Evolutionary conservation across 92 coral and sea anemone genomes (phyloP).

Genomic region (Hydrozoanthus gracilis): DNA sequence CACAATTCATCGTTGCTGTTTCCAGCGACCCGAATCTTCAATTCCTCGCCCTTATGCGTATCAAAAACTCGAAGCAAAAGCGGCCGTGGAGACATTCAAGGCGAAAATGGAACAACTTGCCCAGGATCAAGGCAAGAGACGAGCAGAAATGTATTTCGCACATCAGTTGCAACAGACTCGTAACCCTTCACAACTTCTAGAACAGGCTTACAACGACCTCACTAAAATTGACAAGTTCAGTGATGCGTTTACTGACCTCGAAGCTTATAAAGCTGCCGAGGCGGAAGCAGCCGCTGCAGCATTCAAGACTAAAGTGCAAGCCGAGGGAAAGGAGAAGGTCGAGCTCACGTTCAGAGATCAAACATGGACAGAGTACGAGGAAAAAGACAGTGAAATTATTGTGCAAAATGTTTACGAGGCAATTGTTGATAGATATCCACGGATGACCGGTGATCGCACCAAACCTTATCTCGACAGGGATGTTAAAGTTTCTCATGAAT

Average conservation of each 20-base stretch:
- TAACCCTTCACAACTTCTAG: slow-evolving; percentile 74
- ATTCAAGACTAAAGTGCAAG: slow-evolving; percentile 76
- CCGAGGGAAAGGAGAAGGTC: slow-evolving; percentile 78
- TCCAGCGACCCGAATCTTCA: slow-evolving; percentile 65
- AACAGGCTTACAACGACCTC: slow-evolving; percentile 74
- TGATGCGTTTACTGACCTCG: slow-evolving; percentile 76
- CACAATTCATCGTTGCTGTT: slow-evolving; percentile 73
- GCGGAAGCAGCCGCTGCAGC: slow-evolving; percentile 85
- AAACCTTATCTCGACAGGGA: slow-evolving; percentile 69
- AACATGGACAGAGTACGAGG: slow-evolving; percentile 74
- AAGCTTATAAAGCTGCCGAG: slow-evolving; percentile 71
- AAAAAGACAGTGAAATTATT: slow-evolving; percentile 56
- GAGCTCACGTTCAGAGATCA: slow-evolving; percentile 74
- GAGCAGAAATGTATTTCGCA: slow-evolving; percentile 83
- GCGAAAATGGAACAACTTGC: slow-evolving; percentile 81
- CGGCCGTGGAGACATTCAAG: slow-evolving; percentile 80
- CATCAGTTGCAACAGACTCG: slow-evolving; percentile 61
- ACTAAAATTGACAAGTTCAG: slow-evolving; percentile 68
- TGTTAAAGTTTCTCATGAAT: neutral
- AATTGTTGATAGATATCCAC: slow-evolving; percentile 78
- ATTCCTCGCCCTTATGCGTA: slow-evolving; percentile 81
- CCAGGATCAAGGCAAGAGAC: slow-evolving; percentile 76
- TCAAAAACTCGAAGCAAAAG: slow-evolving; percentile 75
- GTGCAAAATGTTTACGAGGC: slow-evolving; percentile 72
- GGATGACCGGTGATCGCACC: slow-evolving; percentile 85